These are phyloP conservation scores for Dicranocentrus wangi DNA, from an alignment of 2,888 invertebrate species.

Conservation along the genomic window DNA sequence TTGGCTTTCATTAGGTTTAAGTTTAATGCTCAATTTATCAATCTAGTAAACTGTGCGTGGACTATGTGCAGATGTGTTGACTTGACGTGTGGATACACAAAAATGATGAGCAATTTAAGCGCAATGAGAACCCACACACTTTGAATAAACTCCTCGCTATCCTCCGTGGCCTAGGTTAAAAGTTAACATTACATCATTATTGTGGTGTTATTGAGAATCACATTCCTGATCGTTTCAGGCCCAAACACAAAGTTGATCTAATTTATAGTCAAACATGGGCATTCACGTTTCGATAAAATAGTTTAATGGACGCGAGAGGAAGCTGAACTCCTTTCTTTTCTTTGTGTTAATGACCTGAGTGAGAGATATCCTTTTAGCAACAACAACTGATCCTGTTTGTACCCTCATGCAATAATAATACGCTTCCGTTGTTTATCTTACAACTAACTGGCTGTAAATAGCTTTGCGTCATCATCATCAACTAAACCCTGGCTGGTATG, in stretches of 20 bases:
- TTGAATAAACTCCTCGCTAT: not conserved
- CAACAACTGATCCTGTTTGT: not conserved
- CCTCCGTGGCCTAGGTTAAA: not conserved
- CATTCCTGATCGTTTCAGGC: no score
- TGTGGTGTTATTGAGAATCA: no score
- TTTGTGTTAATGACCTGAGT: slow-evolving; percentile 8
- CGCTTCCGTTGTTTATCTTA: not conserved
- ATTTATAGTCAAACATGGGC: not conserved
- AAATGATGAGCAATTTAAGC: no score
- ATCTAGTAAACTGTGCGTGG: not conserved
- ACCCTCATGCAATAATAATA: not conserved
- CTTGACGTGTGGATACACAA: no score
- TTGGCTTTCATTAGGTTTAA: not conserved
- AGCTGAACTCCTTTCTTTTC: slow-evolving; percentile 5
- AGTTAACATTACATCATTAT: not conserved
- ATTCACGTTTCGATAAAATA: not conserved
- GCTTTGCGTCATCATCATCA: not conserved
- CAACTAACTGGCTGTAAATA: not conserved
- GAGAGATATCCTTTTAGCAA: not conserved
- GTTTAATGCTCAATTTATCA: not conserved
- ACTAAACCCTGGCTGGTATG: not conserved
- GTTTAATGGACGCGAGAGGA: slow-evolving; percentile 1
- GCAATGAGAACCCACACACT: not conserved
- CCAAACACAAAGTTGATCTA: not conserved
- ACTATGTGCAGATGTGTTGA: not conserved